phyloP scores from a whole-genome alignment of 2,797 vertebrate species.

The Onychomys arenicola region DNA sequence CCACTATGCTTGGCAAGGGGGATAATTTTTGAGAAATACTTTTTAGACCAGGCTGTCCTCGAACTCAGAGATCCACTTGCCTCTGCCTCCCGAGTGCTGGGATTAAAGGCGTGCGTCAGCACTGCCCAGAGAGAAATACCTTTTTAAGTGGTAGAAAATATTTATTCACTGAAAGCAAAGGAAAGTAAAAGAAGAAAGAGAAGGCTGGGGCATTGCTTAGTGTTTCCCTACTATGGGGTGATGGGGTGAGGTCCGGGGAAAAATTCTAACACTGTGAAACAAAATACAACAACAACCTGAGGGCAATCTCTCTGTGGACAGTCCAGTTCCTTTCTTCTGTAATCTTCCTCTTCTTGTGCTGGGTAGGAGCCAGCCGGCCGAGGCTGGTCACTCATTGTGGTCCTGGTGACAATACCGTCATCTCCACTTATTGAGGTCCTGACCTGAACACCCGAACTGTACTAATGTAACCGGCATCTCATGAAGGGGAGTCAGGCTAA shows the following conservation, averaged over 20 bases:
- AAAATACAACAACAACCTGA: not conserved
- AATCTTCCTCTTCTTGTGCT: not conserved
- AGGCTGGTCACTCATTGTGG: not conserved
- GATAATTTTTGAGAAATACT: constrained; percentile 20
- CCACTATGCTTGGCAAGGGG: not conserved
- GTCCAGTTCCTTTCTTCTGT: not conserved
- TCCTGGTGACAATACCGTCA: not conserved
- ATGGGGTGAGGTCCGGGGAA: no score
- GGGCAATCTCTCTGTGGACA: not conserved
- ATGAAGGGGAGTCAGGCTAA: not conserved
- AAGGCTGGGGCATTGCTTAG: not conserved
- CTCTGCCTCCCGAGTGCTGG: not conserved
- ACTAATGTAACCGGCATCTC: not conserved
- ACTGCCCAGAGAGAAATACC: constrained; percentile 11
- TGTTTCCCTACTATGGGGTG: no score
- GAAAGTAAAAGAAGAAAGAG: no score
- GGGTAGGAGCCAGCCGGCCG: not conserved
- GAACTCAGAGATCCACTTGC: no score
- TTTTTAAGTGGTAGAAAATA: constrained; percentile 38
- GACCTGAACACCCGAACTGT: not conserved
- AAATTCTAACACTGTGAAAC: not conserved
- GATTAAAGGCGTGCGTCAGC: no score
- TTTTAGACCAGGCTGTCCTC: no score
- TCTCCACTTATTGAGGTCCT: not conserved
- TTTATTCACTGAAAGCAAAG: not conserved